Base-by-base conservation (phyloP, 2,888 invertebrate genomes). In the Leuctra nigra region DNA sequence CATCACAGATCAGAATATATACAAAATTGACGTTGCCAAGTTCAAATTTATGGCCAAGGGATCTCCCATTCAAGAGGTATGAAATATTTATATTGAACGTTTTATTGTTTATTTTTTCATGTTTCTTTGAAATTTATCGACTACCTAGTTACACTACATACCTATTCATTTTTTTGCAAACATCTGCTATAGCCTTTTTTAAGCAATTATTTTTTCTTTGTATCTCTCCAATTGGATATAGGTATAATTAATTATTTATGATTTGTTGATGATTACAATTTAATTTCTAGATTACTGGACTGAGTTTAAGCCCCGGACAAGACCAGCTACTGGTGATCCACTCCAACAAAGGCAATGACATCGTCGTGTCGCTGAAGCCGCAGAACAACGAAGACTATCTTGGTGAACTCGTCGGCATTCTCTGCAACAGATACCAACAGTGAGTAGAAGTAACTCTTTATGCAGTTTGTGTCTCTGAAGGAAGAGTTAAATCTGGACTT, bases 311-410 rank as follows among this genome's bases (percentile, higher is more conserved):
- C 67, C 87, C 91, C 25, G 89, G 89, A 3, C 80, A 80, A 57
- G 95, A 93, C 69, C 95, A 95, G 70, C 77, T 97, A 61, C 81
- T 91, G 59, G 86, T 92, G 54, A 78, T 96, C 63, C 93, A 94
- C 72, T 83, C 92, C 48, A 85, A 86, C 52, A 83, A 84, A 14
- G 89, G 91, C 56, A 94, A 95, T 72, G 96, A 97, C 75, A 79
- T 96, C 63, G 91, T 96, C 35, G 78, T 93, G 64, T 87, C 91
- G 0, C 77, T 96, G 59, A 75, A 73, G 46, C 66, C 69, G 11
- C 64, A 53, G 48, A 64, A 61, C 52, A 67, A 65, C 25, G 86
- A 87, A 61, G 92, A 94, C 71, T 77, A 87, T 62, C 82, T 93
- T 53, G 95, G 94, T 0, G 95, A 96, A 71, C 76, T 93, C 25